Conservation (phyloP, 1,140 invertebrate species). For the Plectrocnemia conspersa region DNA sequence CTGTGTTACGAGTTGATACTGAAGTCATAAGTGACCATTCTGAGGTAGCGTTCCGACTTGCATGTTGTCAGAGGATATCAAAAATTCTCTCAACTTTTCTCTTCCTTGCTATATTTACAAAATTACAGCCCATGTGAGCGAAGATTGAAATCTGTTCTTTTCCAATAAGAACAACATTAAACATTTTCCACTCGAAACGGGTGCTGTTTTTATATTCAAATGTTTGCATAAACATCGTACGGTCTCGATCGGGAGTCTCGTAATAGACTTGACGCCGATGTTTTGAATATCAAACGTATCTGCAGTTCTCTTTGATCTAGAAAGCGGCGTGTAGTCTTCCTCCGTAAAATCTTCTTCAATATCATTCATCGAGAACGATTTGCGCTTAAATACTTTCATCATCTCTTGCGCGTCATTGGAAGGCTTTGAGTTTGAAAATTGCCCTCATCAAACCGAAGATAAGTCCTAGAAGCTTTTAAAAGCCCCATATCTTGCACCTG, state of each 20-base stretch:
- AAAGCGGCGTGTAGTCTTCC: not conserved
- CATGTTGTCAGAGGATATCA: slow-evolving; percentile 43
- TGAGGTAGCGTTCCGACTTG: slow-evolving; percentile 35
- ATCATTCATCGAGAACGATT: not conserved
- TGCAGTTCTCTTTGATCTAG: not conserved
- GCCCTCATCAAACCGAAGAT: not conserved
- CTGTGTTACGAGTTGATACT: slow-evolving; percentile 58
- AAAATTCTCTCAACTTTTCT: slow-evolving; percentile 28
- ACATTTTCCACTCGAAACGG: too few relatives aligned
- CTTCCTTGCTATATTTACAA: slow-evolving; percentile 17
- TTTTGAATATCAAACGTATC: slow-evolving; percentile 19
- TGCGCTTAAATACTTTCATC: slow-evolving; percentile 8
- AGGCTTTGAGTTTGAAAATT: too few relatives aligned
- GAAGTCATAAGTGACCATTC: slow-evolving; percentile 47
- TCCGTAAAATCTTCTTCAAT: not conserved
- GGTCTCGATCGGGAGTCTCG: slow-evolving; percentile 7
- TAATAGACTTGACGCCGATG: not conserved
- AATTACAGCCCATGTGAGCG: slow-evolving; percentile 1
- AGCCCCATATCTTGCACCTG: not conserved
- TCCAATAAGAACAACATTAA: slow-evolving; percentile 8
- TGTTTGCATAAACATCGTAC: too few relatives aligned
- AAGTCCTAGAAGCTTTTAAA: not conserved
- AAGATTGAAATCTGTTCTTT: slow-evolving; percentile 21
- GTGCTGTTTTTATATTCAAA: too few relatives aligned
- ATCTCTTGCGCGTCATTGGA: slow-evolving; percentile 1